phyloP scores from a whole-genome alignment of 2,888 invertebrate species.

The Drosophila imparisetae region DNA sequence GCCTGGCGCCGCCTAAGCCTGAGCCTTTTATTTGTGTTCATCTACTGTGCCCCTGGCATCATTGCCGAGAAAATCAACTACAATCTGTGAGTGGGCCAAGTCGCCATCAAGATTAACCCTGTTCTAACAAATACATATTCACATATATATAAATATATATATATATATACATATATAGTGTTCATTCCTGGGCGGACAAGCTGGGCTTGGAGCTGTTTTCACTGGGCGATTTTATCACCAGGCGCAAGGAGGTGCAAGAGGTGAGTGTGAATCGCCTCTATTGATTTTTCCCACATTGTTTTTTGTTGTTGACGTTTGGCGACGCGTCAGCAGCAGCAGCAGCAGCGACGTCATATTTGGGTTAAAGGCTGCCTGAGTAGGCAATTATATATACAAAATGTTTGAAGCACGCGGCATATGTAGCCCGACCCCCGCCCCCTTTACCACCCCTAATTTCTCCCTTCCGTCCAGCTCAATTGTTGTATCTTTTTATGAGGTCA shows the following conservation, averaged over 20 bases:
- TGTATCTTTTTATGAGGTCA: constrained; percentile 65
- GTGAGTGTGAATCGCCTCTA: constrained; percentile 85
- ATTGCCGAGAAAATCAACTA: constrained; percentile 84
- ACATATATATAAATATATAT: constrained; percentile 1
- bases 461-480: constrained; percentile 15
- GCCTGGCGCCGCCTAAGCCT: constrained; percentile 67
- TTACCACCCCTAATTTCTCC: background rate
- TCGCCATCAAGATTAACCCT: background rate
- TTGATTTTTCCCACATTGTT: constrained; percentile 81
- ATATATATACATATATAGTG: constrained; percentile 85
- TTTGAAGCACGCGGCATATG: constrained; percentile 39
- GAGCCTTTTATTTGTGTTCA: constrained; percentile 75
- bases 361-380: constrained; percentile 63
- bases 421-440: background rate
- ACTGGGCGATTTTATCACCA: constrained; percentile 92
- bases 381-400: constrained; percentile 61
- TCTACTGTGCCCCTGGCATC: constrained; percentile 81
- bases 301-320: constrained; percentile 66
- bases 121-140: constrained; percentile 3
- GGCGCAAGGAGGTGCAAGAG: constrained; percentile 91
- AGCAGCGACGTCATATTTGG: constrained; percentile 66
- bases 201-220: constrained; percentile 92
- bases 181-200: constrained; percentile 92
- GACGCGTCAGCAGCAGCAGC: constrained; percentile 12
- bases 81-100: constrained; percentile 80